Evolutionary conservation across 2,797 vertebrate species (phyloP).

Genomic region (Sebastes hubbsi): DNA sequence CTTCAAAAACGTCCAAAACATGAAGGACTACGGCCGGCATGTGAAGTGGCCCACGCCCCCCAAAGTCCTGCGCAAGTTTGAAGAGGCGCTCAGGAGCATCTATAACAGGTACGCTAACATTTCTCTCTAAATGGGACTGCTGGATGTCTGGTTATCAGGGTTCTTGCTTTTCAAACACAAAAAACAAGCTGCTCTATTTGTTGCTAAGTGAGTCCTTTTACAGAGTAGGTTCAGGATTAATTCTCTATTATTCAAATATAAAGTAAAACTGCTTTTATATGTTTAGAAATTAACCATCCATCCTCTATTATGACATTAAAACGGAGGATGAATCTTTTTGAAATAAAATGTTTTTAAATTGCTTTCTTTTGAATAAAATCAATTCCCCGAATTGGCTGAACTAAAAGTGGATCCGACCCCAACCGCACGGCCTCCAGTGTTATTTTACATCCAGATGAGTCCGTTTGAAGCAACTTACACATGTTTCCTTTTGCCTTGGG

Average conservation of each 20-base stretch:
- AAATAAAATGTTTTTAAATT: neutral
- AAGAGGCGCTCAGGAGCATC: conserved; percentile 88
- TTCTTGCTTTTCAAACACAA: neutral
- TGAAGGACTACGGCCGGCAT: conserved; percentile 88
- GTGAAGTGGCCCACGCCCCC: conserved; percentile 94
- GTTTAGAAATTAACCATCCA: neutral
- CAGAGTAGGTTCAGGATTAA: neutral
- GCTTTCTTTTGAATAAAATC: conserved; percentile 3
- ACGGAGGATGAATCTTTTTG: neutral
- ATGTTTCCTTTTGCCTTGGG: conserved; percentile 60
- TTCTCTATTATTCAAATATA: neutral
- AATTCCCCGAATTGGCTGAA: neutral
- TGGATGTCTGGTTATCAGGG: neutral
- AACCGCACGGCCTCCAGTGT: conserved; percentile 15
- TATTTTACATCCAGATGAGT: conserved; percentile 59
- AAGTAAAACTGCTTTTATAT: neutral
- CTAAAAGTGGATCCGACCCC: conserved; percentile 6
- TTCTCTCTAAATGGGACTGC: neutral
- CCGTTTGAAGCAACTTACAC: conserved; percentile 59
- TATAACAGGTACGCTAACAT: conserved; percentile 86
- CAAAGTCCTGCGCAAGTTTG: conserved; percentile 89
- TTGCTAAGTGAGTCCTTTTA: neutral
- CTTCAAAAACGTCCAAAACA: conserved; percentile 85
- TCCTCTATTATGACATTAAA: neutral
- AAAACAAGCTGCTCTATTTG: neutral